Base-by-base conservation (phyloP, 1,140 invertebrate genomes). In the Drosophila fuyamai region DNA sequence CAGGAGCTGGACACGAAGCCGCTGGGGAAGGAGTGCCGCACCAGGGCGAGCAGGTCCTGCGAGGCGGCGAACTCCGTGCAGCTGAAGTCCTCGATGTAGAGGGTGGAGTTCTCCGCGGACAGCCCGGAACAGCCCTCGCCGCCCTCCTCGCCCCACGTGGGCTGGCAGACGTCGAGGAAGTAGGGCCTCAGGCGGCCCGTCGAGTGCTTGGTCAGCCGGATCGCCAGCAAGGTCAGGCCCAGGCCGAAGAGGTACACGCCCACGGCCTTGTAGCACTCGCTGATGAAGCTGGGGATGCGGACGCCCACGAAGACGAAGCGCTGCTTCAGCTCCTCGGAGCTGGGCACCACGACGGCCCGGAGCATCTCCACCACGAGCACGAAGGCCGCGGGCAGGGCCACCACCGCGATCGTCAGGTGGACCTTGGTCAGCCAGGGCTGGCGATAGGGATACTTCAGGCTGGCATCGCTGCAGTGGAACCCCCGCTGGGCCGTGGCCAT, bases 21-120 rank as follows among this genome's bases (percentile, higher is more conserved):
- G 38, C 90, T 92, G 44, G 90, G 90, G 35, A 92, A 92, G 13
- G 90, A 92, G 46, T 85, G 90, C 0, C 90, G 85, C 48, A 90
- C 74, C 14, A 76, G 53, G 0, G 73, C 47, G 4, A 88, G 62
- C 38, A 90, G 54, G 27, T 90, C 85, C 16, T 53, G 9, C 2
- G 85, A 79, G n/a, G 78, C 81, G 1, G 78, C 81, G 38, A 91
- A 80, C 51, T 91, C 86, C 0, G 80, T 73, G 63, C 90, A 91
- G 7, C 43, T 66, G 47, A 78, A 91, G 1, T 72, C 27, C 14
- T 70, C 68, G 6, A 91, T 66, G 38, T 63, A 91, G 2, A 10
- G 14, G 1, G 72, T 23, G 7, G 73, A 54, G 43, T 81, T 76
- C 16, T 41, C 27, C 0, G 35, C 6, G 4, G 48, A 8, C 10